Conservation (phyloP, 2,113 vertebrate species). For the Sturnira hondurensis region DNA sequence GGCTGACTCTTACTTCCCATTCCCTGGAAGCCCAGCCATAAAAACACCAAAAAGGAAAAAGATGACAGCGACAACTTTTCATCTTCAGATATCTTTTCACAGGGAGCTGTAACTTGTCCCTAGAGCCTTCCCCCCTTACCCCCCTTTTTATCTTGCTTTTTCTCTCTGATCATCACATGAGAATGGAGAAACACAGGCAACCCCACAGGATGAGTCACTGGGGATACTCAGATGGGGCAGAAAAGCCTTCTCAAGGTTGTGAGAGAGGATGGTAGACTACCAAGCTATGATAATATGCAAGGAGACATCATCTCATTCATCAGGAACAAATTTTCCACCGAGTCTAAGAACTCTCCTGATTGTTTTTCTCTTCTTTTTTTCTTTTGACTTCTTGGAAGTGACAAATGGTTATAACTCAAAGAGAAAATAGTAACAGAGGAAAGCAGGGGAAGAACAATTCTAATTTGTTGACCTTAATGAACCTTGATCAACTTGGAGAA, state of each 20-base stretch:
- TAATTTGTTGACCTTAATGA: not conserved
- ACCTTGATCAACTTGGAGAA: not conserved
- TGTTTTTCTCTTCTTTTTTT: not conserved
- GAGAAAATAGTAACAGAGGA: not conserved
- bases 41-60: not conserved
- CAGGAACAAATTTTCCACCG: not conserved
- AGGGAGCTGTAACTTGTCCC: not conserved
- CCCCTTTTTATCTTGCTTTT: not conserved
- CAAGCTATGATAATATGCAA: not conserved
- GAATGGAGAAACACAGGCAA: not conserved
- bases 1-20: not conserved
- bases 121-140: not conserved
- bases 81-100: not conserved
- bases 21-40: not conserved
- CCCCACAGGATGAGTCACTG: not conserved
- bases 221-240: not conserved
- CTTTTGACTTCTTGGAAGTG: not conserved
- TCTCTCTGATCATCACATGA: not conserved
- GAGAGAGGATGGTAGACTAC: not conserved
- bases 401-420: not conserved
- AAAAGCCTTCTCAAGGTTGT: not conserved
- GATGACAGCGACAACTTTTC: not conserved
- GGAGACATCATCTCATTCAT: not conserved
- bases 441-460: not conserved
- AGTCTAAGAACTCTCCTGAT: not conserved